Evolutionary conservation across 2,888 invertebrate species (phyloP), one percentile per base, ranked within the genome.

Genomic region (Drosophila putrida): DNA sequence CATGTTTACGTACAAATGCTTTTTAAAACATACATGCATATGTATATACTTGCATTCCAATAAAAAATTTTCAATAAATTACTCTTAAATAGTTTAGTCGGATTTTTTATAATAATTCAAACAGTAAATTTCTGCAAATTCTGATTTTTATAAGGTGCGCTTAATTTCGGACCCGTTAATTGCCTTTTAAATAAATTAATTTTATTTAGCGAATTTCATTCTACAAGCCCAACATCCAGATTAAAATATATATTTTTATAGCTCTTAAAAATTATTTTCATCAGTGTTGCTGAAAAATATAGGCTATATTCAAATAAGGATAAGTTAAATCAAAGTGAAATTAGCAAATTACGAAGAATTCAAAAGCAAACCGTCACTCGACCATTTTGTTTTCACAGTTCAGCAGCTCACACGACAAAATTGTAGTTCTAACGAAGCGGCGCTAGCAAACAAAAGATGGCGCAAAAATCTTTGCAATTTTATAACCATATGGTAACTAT

Each of bases 41-140:
- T 75, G 59, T 70, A 70, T 65, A 75, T 75, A 75, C 33, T 25
- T 67, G 43, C 58, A 68, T 63, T 49, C 15, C 43, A 75, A 73
- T 77, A 75, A 72, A 77, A 4, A 60, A 38, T 41, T 74, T 69
- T 39, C 8, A 46, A 50, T 47, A 54, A 58, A 46, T 49, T 54
- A 20, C 44, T 31, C 13, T n/a, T 20, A 54, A 41, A 28, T 13
- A 11, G 10, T 25, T 4, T 0, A 25, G 13, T 6, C 10, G n/a
- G 4, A 4, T 11, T 51, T 27, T 25, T 25, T 4, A 10, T 41
- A 10, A 20, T 20, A 41, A 38, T 20, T 20, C 13, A 9, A 8
- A 8, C 8, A 13, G 4, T 1, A 9, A 39, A 39, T 15, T 39
- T 9, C 9, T 38, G 33, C 5, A n/a, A n/a, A 5, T n/a, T 36